Percentiles rank a stretch among this genome's conserved stretches.
These are phyloP conservation scores for Sinelater perroti DNA, from an alignment of 2,888 invertebrate genomes.

Conservation along the genomic window DNA sequence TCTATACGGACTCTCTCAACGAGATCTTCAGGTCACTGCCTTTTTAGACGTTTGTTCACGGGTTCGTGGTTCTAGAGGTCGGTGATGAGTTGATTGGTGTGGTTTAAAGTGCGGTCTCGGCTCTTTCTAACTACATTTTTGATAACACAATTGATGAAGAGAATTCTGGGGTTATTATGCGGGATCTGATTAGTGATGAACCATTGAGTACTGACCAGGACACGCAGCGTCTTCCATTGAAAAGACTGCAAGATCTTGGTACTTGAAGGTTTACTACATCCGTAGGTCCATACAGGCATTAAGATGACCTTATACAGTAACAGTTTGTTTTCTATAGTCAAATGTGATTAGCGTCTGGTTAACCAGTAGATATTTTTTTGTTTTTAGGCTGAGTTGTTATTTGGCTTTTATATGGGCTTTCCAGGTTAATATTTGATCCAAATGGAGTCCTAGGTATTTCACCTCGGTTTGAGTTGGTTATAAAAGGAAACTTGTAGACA, in stretches of 20 bases:
- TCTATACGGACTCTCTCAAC: slow-evolving; percentile 19
- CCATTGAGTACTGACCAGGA: not conserved
- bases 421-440: no score
- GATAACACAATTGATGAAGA: not conserved
- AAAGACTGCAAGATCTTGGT: slow-evolving; percentile 13
- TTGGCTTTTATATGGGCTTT: no score
- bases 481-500: no score
- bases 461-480: no score
- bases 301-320: no score
- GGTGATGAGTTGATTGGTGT: slow-evolving; percentile 3
- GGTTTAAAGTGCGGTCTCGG: slow-evolving; percentile 5
- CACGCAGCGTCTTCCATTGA: slow-evolving; percentile 1
- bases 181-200: slow-evolving; percentile 6
- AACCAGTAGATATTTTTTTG: no score
- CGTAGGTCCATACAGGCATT: no score
- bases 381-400: no score
- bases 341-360: no score
- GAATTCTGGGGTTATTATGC: not conserved
- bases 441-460: no score
- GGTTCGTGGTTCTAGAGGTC: slow-evolving; percentile 3
- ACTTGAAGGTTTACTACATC: slow-evolving; percentile 1
- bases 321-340: no score
- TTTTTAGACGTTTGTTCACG: slow-evolving; percentile 8
- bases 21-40: slow-evolving; percentile 10
- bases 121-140: not conserved